Evolutionary conservation across 2,113 vertebrate genomes (phyloP), one percentile per base, ranked within the genome.

Genomic region (Uria lomvia): DNA sequence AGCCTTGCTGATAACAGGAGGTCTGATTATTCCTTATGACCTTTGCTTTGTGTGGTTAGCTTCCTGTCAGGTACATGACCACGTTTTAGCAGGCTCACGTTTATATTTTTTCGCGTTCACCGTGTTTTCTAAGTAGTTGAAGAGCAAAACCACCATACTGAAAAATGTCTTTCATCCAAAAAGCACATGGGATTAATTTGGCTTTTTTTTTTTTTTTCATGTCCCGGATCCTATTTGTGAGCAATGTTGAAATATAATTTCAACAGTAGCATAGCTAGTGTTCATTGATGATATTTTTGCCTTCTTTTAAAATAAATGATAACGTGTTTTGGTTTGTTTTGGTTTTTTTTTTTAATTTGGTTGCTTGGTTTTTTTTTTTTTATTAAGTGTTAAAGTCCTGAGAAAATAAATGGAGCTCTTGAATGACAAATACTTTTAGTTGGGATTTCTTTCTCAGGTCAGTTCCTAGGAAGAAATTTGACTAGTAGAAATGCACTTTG

Each of bases 1-100:
- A 94, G 89, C 95, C 96, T 97, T 96, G 87, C 89, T 97, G 95
- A 95, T 97, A 94, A 95, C 90, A 38, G 94, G 88, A 95, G 88
- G 89, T 77, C 95, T 93, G 90, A 88, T 97, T 94, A 96, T 95
- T 93, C 75, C 40, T 70, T 68, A 49, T 88, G 96, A 98, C 92
- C 94, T 97, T 96, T 96, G 94, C 63, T 87, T 96, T 94, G 92
- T 94, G 78, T 90, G 50, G 78, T 86, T 93, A 86, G 86, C 87
- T 90, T 84, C 55, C 45, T 29, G 3, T 53, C 42, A 76, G 82
- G 36, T 80, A 68, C 67, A 42, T 43, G 42, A 30, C 74, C 15
- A 20, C 42, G 63, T 59, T 95, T 92, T 50, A 88, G 42, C 58
- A 90, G 67, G 71, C 67, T 94, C 52, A 40, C 9, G 0, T 89